Evolutionary conservation across 64 coral and sea anemone species (phyloP), one percentile per base, ranked within the genome.

Genomic region (Orbicella faveolata): DNA sequence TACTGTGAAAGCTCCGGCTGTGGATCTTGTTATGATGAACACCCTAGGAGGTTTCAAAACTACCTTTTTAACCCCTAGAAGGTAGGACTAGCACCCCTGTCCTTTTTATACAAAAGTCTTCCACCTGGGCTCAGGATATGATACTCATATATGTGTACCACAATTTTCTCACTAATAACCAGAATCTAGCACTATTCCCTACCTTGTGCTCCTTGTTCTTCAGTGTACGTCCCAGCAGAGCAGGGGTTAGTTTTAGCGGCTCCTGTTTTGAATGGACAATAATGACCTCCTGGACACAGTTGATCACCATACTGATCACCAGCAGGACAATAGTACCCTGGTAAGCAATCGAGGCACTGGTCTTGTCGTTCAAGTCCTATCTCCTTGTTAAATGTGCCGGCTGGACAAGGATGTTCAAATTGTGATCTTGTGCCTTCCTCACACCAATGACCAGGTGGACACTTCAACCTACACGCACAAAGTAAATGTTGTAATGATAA

Each of bases 201-300:
- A 99, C 97, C 51, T 84, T 89, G 87, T 78, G 93, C 89, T 61
- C 97, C 97, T 91, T 93, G 94, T 48, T 96, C 83, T 89, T 99
- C 97, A 61, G 94, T 95, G 79, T 79, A 99, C 23, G 80, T 96
- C 54, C 97, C 97, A 84, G 88, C 35, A 73, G 59, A 63, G 85
- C 97, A 99, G 51, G 91, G 83, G 12, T 12, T 0, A 1, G 0
- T 0, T n/a, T 72, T 75, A 35, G 90, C 76, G 26, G 64, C 66
- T 18, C 62, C 83, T 64, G 93, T 94, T 8, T 65, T 59, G 9
- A 76, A 51, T 26, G 41, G 88, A 84, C 97, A 99, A 59, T 96
- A 95, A 72, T 99, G 80, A 0, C 97, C 97, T 33, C 91, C 81
- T 17, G 91, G 94, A 80, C 97, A 99, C 30, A 91, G 74, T 33